Evolutionary conservation across 2,888 invertebrate species (phyloP), one percentile per base, ranked within the genome.

Genomic region (Nineta flava): DNA sequence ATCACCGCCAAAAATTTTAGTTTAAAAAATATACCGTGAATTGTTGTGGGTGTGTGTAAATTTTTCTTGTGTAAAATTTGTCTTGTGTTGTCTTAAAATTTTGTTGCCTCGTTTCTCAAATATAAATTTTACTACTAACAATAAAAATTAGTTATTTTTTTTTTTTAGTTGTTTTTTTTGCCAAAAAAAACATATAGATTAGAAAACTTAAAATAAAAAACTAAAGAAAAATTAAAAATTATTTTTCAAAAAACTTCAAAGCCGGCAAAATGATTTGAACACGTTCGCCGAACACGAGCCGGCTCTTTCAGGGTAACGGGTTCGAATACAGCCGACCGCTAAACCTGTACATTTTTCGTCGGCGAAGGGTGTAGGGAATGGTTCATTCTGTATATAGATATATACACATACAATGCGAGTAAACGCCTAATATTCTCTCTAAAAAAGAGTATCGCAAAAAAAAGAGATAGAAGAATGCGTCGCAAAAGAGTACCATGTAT

Each of bases 391-490:
- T 19, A 26, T 26, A 26, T 26, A 26, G 15, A 13, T 15, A 15
- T 32, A 32, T 38, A 38, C 38, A 38, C 15, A n/a, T 38, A 38
- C 38, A 38, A n/a, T n/a, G n/a, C n/a, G n/a, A n/a, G 38, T 38
- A 38, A 38, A 38, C 38, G 38, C 38, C 38, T 38, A 38, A 38
- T 13, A 26, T 17, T 44, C 44, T 44, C 21, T 26, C 15, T 9
- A n/a, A 44, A 44, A 44, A 44, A 44, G 26, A n/a, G 44, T 26
- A 34, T 31, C 13, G 21, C 19, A 26, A 47, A 47, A 26, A 47
- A 47, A 47, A 47, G 47, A 47, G 47, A 47, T 47, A 38, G 47
- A 35, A 35, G 47, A 47, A 47, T 38, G 47, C 47, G 47, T 35
- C 47, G 38, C 16, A 34, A 47, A 19, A 17, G 47, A 47, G 38